Evolutionary conservation across 1,140 invertebrate species (phyloP), one percentile per base, ranked within the genome.

Genomic region (Arctopsyche grandis): DNA sequence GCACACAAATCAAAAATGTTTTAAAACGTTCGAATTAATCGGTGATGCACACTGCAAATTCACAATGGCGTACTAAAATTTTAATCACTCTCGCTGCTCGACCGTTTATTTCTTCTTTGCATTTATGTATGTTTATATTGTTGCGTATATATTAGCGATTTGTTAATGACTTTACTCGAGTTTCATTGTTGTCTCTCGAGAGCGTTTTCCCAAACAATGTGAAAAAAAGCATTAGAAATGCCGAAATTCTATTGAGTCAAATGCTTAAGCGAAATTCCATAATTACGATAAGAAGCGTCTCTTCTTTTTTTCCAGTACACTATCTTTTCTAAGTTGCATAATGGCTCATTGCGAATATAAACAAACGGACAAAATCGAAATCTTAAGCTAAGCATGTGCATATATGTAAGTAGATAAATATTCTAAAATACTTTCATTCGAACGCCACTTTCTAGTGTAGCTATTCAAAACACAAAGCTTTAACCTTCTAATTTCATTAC

Each of bases 11-110:
- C 29, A 38, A 38, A 38, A 38, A 38, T 38, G 29, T 38, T 38
- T 38, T 38, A 38, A 38, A 38, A 4, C 7, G 29, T 38, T 38
- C 16, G 21, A 60, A 19, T 19, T 21, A 60, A 60, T 5, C 16
- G 12, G 12, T 19, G 56, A 60, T 19, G 56, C 56, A 9, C 56
- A 19, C 56, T 38, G 29, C 3, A 38, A 38, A 38, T 38, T 19
- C 56, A 60, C 56, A 60, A 60, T 60, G 21, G n/a, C 56, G 56
- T 60, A 19, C 16, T 60, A 60, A 60, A 60, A 19, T 60, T 60
- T 60, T 60, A 60, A 60, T 60, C 16, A 60, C 56, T 21, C 16
- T 16, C 48, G 12, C 12, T n/a, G 48, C 48, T 52, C 48, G 16
- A 5, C 12, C 1, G 56, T 9, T 9, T 16, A 60, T 60, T 19